These are phyloP conservation scores for Gallirallus australis DNA, from an alignment of 2,797 vertebrate species.

Conservation along the genomic window DNA sequence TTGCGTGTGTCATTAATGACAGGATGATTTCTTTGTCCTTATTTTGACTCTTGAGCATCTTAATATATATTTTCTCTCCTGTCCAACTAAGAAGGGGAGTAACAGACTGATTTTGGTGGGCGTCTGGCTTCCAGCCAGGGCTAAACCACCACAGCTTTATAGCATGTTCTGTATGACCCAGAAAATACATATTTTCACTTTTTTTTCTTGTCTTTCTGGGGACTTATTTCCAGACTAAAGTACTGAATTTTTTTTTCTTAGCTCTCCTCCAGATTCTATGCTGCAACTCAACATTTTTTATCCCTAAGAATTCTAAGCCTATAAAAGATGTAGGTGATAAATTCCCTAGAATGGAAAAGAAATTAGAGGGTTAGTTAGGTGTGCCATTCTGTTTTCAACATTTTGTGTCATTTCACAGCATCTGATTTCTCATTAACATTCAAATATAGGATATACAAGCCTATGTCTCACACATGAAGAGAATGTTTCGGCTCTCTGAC, in stretches of 20 bases:
- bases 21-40: no score
- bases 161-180: not conserved
- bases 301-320: not conserved
- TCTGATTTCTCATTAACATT: conserved; percentile 6
- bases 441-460: not conserved
- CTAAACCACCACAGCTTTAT: no score
- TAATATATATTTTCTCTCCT: no score
- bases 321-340: not conserved
- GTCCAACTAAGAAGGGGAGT: no score
- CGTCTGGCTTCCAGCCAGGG: no score
- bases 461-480: not conserved
- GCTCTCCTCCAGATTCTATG: not conserved
- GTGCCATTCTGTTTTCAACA: not conserved
- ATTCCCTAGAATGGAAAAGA: not conserved
- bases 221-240: not conserved
- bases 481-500: not conserved
- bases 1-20: no score
- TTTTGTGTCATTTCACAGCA: not conserved
- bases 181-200: not conserved
- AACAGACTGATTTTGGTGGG: no score
- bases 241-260: not conserved
- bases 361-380: not conserved
- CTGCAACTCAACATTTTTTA: not conserved
- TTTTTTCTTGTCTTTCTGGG: not conserved
- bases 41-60: no score